These are phyloP conservation scores for Stenchaetothrips biformis DNA, from an alignment of 2,888 invertebrate genomes.

Conservation along the genomic window DNA sequence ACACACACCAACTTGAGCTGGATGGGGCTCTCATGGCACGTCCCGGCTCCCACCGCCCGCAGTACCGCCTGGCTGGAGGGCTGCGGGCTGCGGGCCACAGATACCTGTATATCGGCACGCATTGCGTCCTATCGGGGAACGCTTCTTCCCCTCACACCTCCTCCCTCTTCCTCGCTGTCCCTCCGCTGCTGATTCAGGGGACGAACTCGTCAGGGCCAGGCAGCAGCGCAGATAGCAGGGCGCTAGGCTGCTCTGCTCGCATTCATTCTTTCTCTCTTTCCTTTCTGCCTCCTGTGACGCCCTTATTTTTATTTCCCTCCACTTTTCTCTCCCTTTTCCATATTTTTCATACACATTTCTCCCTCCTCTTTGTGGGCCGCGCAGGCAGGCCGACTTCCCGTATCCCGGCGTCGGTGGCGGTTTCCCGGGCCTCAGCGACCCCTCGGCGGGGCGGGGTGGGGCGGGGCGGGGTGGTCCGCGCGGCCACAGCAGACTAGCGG, in stretches of 20 bases:
- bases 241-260: no score
- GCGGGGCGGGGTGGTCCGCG: no score
- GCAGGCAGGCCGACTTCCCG: neutral
- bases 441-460: neutral
- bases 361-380: neutral
- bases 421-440: neutral
- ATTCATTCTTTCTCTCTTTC: neutral
- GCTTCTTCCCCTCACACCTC: neutral
- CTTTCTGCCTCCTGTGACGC: neutral
- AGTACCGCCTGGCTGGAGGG: no score
- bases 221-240: slow-evolving; percentile 28
- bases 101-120: neutral
- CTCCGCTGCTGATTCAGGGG: neutral
- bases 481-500: no score
- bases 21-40: no score
- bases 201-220: neutral
- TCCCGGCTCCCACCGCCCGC: no score
- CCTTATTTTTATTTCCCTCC: neutral
- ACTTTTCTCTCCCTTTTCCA: neutral
- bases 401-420: neutral
- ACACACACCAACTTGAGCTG: no score
- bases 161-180: neutral
- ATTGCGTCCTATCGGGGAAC: neutral
- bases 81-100: no score
- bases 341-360: neutral